A percentile compares a stretch with the other conserved stretches of the same genome.
Evolutionary conservation across 2,113 vertebrate genomes (phyloP).

Genomic region (Numida meleagris): DNA sequence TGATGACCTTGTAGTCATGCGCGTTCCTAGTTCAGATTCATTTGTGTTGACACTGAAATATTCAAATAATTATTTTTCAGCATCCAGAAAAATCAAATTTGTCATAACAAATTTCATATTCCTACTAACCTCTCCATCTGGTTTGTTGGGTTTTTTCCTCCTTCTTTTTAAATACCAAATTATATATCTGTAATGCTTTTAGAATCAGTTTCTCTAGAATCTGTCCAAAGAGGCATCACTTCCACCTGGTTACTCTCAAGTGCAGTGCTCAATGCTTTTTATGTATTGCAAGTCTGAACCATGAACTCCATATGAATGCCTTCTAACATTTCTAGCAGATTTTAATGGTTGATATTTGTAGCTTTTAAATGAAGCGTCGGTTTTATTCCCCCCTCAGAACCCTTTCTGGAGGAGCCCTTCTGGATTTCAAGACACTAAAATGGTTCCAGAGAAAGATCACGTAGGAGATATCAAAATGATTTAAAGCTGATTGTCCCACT

Average conservation of each 20-base stretch:
- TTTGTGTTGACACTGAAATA: constrained; percentile 48
- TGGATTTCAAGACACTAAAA: constrained; percentile 17
- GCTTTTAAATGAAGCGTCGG: constrained; percentile 53
- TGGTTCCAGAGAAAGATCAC: constrained; percentile 18
- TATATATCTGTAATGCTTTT: constrained; percentile 27
- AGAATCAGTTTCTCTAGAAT: constrained; percentile 41
- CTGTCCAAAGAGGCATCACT: neutral
- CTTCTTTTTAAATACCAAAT: neutral
- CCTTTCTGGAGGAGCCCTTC: constrained; percentile 13
- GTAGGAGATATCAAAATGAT: neutral
- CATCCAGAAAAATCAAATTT: constrained; percentile 35
- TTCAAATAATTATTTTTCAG: constrained; percentile 20
- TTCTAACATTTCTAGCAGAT: constrained; percentile 18
- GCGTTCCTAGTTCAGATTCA: constrained; percentile 50
- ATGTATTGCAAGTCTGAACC: neutral
- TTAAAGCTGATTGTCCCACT: neutral
- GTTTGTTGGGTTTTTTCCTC: neutral
- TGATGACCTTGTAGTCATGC: constrained; percentile 72
- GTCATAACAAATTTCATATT: constrained; percentile 32
- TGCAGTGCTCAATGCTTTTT: neutral
- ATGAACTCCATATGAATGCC: neutral
- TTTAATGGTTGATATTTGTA: neutral
- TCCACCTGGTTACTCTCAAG: neutral
- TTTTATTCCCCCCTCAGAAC: constrained; percentile 21
- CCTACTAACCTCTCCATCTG: constrained; percentile 9